Percentiles rank a stretch among this genome's conserved stretches.
Evolutionary conservation across 2,113 vertebrate species (phyloP).

Genomic region (Morphnarchus princeps): DNA sequence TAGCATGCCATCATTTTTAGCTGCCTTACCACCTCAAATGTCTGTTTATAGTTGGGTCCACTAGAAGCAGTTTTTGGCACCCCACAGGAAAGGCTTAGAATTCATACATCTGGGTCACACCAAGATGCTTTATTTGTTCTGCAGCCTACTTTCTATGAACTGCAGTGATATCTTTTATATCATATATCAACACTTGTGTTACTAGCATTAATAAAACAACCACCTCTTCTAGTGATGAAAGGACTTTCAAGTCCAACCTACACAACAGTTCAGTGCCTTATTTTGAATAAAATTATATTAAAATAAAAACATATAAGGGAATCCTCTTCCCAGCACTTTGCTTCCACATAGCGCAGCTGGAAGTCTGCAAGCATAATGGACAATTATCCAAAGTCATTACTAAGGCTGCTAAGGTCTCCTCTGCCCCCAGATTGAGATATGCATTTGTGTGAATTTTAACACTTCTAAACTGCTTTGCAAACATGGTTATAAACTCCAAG

Average conservation of each 20-base stretch:
- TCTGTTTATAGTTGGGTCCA: neutral
- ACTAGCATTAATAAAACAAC: neutral
- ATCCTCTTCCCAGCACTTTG: neutral
- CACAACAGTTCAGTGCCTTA: neutral
- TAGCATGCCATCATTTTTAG: neutral
- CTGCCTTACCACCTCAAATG: neutral
- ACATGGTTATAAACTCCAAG: neutral
- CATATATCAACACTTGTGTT: neutral
- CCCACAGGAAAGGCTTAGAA: neutral
- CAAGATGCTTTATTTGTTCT: neutral
- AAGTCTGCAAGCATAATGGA: neutral
- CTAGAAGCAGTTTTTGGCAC: neutral
- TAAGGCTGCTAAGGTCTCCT: neutral
- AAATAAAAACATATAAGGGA: neutral
- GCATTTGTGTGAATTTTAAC: neutral
- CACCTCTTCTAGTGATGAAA: neutral
- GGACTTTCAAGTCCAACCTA: neutral
- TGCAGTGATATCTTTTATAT: neutral
- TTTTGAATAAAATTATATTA: neutral
- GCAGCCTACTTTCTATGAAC: neutral
- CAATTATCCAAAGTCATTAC: neutral
- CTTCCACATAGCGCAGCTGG: neutral
- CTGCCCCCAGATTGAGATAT: accelerated
- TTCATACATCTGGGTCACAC: neutral
- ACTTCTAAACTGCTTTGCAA: neutral